These are phyloP conservation scores for Trachythela sp. DNA, from an alignment of 64 coral and sea anemone species.

Conservation along the genomic window DNA sequence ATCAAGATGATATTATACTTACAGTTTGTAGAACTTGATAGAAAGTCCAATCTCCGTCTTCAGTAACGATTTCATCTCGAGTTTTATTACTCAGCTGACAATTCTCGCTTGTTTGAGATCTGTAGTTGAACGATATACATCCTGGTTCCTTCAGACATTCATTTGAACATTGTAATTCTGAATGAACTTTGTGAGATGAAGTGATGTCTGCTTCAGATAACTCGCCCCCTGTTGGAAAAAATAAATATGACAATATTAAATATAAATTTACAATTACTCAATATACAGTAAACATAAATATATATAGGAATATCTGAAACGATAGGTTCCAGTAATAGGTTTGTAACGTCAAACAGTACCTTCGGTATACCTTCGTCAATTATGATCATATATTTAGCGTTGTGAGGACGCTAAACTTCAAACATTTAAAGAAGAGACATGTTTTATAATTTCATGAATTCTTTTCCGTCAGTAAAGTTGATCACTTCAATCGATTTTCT, in stretches of 20 bases:
- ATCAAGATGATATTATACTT: neutral
- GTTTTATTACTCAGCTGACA: neutral
- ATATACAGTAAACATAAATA: too few species aligned
- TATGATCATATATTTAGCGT: too few species aligned
- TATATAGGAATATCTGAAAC: too few species aligned
- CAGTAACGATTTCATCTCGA: neutral
- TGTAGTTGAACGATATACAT: neutral
- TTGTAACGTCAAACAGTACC: too few species aligned
- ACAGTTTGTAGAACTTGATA: neutral
- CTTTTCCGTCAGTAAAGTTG: too few species aligned
- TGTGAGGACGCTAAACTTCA: too few species aligned
- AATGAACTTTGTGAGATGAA: neutral
- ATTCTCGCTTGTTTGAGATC: neutral
- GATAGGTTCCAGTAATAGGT: too few species aligned
- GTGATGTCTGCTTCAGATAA: neutral
- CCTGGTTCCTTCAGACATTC: neutral
- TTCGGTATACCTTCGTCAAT: too few species aligned
- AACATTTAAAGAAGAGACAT: too few species aligned
- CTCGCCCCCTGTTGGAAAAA: neutral
- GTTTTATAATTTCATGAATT: too few species aligned
- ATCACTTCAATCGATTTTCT: too few species aligned
- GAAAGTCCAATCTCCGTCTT: neutral
- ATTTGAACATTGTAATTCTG: neutral
- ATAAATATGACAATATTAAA: neutral
- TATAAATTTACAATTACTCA: too few species aligned